phyloP scores from a whole-genome alignment of 1,140 invertebrate genomes.

The Myzus persicae region DNA sequence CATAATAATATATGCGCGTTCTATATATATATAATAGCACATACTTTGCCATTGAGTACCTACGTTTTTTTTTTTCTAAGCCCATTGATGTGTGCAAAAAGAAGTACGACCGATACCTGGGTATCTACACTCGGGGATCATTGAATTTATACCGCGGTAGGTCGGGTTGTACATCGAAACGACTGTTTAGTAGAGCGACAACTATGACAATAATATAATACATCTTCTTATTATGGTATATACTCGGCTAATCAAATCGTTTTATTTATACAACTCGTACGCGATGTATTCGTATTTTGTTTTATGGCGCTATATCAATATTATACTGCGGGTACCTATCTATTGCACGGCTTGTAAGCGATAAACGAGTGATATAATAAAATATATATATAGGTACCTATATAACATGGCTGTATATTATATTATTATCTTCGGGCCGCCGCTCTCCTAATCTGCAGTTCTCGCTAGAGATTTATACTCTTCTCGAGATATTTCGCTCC shows the following conservation, averaged over 20 bases:
- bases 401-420: too few species aligned
- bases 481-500: constrained; percentile 15
- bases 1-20: too few species aligned
- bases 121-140: background rate
- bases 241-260: background rate
- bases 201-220: background rate
- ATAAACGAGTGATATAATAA: background rate
- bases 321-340: background rate
- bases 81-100: background rate
- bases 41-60: too few species aligned
- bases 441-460: background rate
- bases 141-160: background rate
- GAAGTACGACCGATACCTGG: background rate
- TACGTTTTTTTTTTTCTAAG: background rate
- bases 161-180: background rate
- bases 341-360: background rate
- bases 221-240: too few species aligned
- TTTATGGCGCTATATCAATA: background rate
- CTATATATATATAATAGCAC: too few species aligned
- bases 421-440: background rate
- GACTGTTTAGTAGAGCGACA: background rate
- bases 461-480: background rate
- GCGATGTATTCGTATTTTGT: background rate
- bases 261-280: background rate
- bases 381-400: background rate